Conservation (phyloP, 2,888 invertebrate genomes). For the Pseudococcus jackbeardsleyi region DNA sequence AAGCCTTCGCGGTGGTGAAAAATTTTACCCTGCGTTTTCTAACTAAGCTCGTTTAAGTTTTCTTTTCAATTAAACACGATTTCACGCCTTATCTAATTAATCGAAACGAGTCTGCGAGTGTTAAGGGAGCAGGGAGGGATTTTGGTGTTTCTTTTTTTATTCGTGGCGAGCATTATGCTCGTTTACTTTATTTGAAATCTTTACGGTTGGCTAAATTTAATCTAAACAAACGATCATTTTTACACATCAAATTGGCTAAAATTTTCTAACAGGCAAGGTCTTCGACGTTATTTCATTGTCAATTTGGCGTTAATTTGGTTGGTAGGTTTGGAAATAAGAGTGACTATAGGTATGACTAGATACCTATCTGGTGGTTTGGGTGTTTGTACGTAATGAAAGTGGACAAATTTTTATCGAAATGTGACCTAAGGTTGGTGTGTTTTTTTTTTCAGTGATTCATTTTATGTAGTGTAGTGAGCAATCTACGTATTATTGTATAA, state of each 20-base stretch:
- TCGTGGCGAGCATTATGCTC: neutral
- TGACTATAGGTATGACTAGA: neutral
- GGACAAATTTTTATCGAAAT: neutral
- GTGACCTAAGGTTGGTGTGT: neutral
- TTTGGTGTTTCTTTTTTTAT: neutral
- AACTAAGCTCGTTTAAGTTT: slow-evolving; percentile 19
- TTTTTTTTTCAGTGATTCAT: no score
- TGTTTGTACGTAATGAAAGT: no score
- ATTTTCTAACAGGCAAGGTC: neutral
- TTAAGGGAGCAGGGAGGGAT: no score
- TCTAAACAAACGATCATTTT: slow-evolving; percentile 23
- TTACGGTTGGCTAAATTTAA: slow-evolving; percentile 6
- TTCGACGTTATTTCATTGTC: neutral
- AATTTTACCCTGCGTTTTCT: neutral
- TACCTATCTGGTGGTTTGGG: neutral
- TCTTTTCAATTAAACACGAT: slow-evolving; percentile 46
- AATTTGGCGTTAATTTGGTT: neutral
- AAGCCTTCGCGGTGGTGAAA: slow-evolving; percentile 26
- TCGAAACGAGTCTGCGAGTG: slow-evolving; percentile 1
- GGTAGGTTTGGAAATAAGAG: neutral
- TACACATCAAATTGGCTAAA: neutral
- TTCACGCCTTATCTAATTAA: slow-evolving; percentile 48
- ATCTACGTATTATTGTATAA: no score
- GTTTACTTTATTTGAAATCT: slow-evolving; percentile 8
- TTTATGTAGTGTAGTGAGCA: no score